These are phyloP conservation scores for Scrobipalpa atriplicella DNA, from an alignment of 2,888 invertebrate genomes.

Conservation along the genomic window DNA sequence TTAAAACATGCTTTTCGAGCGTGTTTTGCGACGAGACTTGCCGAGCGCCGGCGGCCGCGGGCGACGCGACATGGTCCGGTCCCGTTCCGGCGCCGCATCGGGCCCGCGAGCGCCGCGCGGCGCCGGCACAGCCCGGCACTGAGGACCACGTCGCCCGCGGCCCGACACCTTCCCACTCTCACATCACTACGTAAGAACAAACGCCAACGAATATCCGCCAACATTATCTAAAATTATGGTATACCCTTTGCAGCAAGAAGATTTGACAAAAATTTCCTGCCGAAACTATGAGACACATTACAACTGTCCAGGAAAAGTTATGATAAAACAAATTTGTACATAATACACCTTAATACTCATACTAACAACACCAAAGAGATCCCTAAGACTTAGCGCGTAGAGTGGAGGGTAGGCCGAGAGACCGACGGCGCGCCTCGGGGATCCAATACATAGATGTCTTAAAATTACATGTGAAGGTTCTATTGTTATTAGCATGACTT, in stretches of 20 bases:
- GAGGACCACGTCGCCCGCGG: slow-evolving; percentile 18
- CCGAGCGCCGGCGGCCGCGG: slow-evolving; percentile 43
- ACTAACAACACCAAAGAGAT: slow-evolving; percentile 41
- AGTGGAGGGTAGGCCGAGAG: neutral
- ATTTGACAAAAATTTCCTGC: slow-evolving; percentile 66
- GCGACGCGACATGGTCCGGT: slow-evolving; percentile 31
- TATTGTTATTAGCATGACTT: slow-evolving; percentile 36
- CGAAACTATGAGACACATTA: slow-evolving; percentile 70
- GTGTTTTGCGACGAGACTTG: slow-evolving; percentile 68
- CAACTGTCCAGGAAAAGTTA: slow-evolving; percentile 61
- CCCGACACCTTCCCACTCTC: slow-evolving; percentile 42
- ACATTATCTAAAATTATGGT: slow-evolving; percentile 74
- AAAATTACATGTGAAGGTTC: slow-evolving; percentile 27
- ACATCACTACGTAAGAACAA: slow-evolving; percentile 51
- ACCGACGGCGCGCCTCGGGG: neutral
- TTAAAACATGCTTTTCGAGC: slow-evolving; percentile 64
- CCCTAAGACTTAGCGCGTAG: slow-evolving; percentile 25
- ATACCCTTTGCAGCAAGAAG: slow-evolving; percentile 80
- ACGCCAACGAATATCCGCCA: slow-evolving; percentile 72
- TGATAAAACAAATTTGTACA: slow-evolving; percentile 78
- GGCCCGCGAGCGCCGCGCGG: slow-evolving; percentile 34
- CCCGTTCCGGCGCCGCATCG: slow-evolving; percentile 11
- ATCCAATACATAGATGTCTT: slow-evolving; percentile 25
- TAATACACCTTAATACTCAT: slow-evolving; percentile 51
- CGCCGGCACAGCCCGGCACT: slow-evolving; percentile 20